phyloP scores from a whole-genome alignment of 1,140 invertebrate genomes.

The Drosophila pandora region DNA sequence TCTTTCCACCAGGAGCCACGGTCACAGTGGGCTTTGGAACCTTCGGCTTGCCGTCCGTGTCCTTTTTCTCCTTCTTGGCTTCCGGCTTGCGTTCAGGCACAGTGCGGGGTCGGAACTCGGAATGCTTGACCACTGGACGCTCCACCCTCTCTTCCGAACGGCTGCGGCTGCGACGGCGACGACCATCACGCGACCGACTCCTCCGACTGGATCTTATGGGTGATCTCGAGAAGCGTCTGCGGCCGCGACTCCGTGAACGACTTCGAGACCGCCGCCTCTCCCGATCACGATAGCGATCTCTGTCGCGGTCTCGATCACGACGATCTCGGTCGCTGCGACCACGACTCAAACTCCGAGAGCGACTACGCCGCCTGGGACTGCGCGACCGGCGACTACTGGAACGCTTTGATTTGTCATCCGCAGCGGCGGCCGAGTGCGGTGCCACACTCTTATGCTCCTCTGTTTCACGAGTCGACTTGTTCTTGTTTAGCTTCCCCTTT shows the following conservation, averaged over 20 bases:
- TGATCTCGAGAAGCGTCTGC: slow-evolving; percentile 51
- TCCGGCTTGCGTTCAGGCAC: slow-evolving; percentile 58
- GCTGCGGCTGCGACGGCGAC: slow-evolving; percentile 53
- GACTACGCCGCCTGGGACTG: slow-evolving; percentile 56
- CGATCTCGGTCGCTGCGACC: slow-evolving; percentile 49
- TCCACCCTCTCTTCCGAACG: slow-evolving; percentile 65
- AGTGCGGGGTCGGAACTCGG: slow-evolving; percentile 76
- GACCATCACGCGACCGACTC: slow-evolving; percentile 53
- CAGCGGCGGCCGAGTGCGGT: slow-evolving; percentile 2
- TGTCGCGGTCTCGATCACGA: slow-evolving; percentile 50
- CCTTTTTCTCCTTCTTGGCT: slow-evolving; percentile 83
- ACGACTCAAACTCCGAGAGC: slow-evolving; percentile 65
- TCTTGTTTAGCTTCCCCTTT: slow-evolving; percentile 84
- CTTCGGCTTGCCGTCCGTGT: slow-evolving; percentile 49
- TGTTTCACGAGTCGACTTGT: slow-evolving; percentile 46
- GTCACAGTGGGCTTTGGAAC: slow-evolving; percentile 18
- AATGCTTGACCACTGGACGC: slow-evolving; percentile 76
- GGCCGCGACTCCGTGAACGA: slow-evolving; percentile 51
- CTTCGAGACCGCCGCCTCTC: slow-evolving; percentile 51
- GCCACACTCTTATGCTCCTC: slow-evolving; percentile 40
- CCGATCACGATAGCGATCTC: slow-evolving; percentile 50
- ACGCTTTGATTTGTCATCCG: slow-evolving; percentile 51
- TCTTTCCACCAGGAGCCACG: slow-evolving; percentile 82
- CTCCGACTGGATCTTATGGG: slow-evolving; percentile 47
- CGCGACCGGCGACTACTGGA: slow-evolving; percentile 24